Percentiles rank a stretch among this genome's conserved stretches.
phyloP scores from a whole-genome alignment of 2,888 invertebrate species.

The Listrodromus nycthemerus region DNA sequence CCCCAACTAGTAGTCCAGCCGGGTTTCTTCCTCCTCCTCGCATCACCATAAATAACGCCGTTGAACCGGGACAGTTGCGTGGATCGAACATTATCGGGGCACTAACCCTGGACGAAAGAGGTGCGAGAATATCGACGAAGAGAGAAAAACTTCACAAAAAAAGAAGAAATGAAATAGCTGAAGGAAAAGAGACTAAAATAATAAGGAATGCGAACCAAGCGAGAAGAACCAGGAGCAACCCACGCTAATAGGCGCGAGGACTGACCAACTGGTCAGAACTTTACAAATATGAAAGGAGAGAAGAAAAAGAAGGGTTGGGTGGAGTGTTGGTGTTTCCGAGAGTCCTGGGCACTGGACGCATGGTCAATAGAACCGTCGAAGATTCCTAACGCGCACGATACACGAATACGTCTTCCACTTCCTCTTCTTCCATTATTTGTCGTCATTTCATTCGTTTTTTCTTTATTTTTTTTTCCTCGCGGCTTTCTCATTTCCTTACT shows the following conservation, averaged over 20 bases:
- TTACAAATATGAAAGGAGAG: slow-evolving; percentile 33
- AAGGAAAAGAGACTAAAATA: slow-evolving; percentile 16
- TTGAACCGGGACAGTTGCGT: not conserved
- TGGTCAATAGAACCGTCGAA: slow-evolving; percentile 36
- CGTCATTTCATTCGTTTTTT: slow-evolving; percentile 11
- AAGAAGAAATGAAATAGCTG: not conserved
- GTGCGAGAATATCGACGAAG: slow-evolving; percentile 52
- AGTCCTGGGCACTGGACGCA: slow-evolving; percentile 26
- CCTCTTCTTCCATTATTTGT: slow-evolving; percentile 3
- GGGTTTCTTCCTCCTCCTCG: slow-evolving; percentile 4
- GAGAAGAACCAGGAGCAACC: slow-evolving; percentile 59
- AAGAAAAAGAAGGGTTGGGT: slow-evolving; percentile 28
- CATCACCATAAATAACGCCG: not conserved
- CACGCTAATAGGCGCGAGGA: slow-evolving; percentile 54
- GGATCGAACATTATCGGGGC: slow-evolving; percentile 53
- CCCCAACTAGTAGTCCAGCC: not conserved
- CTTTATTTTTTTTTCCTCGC: slow-evolving; percentile 6
- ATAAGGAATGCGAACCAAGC: slow-evolving; percentile 42
- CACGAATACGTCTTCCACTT: slow-evolving; percentile 51
- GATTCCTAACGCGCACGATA: slow-evolving; percentile 52
- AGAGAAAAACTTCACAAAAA: slow-evolving; percentile 25
- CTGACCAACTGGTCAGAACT: slow-evolving; percentile 21
- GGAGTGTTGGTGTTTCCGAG: slow-evolving; percentile 47
- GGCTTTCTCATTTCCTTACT: no score
- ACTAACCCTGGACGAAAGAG: slow-evolving; percentile 62